Base-by-base conservation (phyloP, 1,140 invertebrate genomes). In the Carposina sasakii region DNA sequence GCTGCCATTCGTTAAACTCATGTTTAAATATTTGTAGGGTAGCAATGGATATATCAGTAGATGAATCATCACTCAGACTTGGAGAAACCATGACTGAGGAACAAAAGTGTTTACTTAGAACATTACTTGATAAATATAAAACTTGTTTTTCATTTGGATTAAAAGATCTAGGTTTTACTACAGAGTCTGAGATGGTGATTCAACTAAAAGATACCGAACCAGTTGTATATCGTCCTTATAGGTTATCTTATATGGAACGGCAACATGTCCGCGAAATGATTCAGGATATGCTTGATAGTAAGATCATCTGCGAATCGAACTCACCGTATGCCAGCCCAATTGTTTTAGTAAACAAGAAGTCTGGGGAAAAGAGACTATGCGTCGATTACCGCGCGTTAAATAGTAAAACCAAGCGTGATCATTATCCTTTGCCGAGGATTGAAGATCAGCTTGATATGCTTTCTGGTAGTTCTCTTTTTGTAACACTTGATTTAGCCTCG, bases 381-480 rank as follows among this genome's bases (percentile, higher is more conserved):
- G 44, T 55, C 8, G 51, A 58, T 36, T 61, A 58, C 34, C 45
- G 59, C 12, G 45, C 42, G 21, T n/a, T 61, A 10, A 61, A 55
- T 43, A 51, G 54, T 16, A 54, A 44, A 31, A 54, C 48, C 12
- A 21, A 42, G 15, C 47, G 46, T 19, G 52, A 59, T 24, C 45
- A 47, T 37, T 58, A 50, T 48, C 19, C 34, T 37, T 19, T 37
- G 8, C 34, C 50, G 44, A 42, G 21, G 68, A 88, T 61, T 75
- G 77, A 12, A 36, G 56, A 9, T 36, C 60, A 2, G 47, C 83
- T 28, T 54, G 87, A 28, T 87, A 79, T 54, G 52, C 54, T 63
- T 24, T 3, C 26, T 49, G 63, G 52, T 8, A 50, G 36, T 6
- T 39, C 12, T 19, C 70, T 28, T 8, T 44, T 44, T 44, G 16